Base-by-base conservation (phyloP, 2,888 invertebrate genomes). In the Willowsia nigromaculata region DNA sequence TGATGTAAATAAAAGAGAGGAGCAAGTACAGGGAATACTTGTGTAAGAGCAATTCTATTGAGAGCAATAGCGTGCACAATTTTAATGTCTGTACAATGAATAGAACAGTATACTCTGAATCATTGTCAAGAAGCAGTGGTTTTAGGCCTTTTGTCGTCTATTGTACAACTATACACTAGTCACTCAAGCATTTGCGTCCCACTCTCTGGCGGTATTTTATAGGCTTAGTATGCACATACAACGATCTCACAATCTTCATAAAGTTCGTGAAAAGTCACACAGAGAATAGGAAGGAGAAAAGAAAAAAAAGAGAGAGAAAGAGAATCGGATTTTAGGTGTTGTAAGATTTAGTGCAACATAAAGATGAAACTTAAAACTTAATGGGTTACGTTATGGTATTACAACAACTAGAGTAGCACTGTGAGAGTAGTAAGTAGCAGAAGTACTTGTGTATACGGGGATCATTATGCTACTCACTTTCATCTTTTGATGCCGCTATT, bases 331-430 rank as follows among this genome's bases (percentile, higher is more conserved):
- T 74, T 85, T 53, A 85, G 85, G 85, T 86, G 85, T 85, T 65
- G 62, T 78, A 85, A 76, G 85, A 85, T 85, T 85, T 85, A 85
- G 47, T 40, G 30, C 37, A 65, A 56, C 78, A 85, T 85, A 85
- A 83, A 86, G 37, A 86, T 68, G 86, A 86, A 86, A 80, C 80
- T 80, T 86, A 86, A 80, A 86, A 78, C 86, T 86, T 86, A 86
- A 86, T 86, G 80, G 80, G 86, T 68, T 86, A 86, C 86, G 84
- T 56, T 74, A 84, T 47, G 33, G 50, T 83, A 50, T 68, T 83
- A 83, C 33, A 68, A 18, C 33, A 53, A 78, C 33, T 27, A 78
- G 78, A 47, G 40, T 71, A 27, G 33, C 18, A 37, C 18, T 30
- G 15, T 65, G 30, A 59, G 59, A 11, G 1, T 62, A 30, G 59